Evolutionary conservation across 2,888 invertebrate species (phyloP).

Genomic region (Galerucella calmariensis): DNA sequence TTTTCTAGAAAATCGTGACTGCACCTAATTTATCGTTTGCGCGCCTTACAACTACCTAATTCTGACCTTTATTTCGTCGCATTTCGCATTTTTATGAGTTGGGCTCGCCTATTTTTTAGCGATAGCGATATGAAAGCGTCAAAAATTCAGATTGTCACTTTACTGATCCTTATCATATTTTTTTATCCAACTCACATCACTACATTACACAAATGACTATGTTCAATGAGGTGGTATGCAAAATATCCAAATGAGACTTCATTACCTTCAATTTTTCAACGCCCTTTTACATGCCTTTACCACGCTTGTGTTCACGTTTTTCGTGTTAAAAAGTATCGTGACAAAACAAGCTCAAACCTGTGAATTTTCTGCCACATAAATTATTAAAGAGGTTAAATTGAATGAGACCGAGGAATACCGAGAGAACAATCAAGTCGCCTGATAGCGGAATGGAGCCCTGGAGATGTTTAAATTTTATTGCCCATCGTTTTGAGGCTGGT

Average conservation of each 20-base stretch:
- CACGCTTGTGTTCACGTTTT: not conserved
- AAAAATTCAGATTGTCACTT: no score
- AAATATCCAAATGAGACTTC: not conserved
- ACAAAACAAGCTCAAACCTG: constrained; percentile 9
- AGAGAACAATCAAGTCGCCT: constrained; percentile 28
- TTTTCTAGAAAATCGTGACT: no score
- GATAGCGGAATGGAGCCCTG: constrained; percentile 27
- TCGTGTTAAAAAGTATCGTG: constrained; percentile 13
- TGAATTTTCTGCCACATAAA: constrained; percentile 20
- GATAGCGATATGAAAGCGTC: no score
- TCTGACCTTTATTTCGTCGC: no score
- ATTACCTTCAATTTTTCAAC: not conserved
- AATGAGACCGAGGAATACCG: constrained; percentile 27
- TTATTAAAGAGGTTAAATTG: constrained; percentile 30
- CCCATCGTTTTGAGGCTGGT: constrained; percentile 23
- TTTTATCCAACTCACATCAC: no score
- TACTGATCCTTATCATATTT: no score
- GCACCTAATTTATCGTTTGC: no score
- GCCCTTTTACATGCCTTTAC: not conserved
- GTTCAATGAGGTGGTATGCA: no score
- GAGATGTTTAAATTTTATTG: constrained; percentile 32
- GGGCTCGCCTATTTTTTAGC: no score
- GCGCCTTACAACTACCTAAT: no score
- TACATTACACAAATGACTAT: no score
- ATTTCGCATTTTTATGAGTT: no score